A percentile compares a stretch with the other conserved stretches of the same genome.
phyloP scores from a whole-genome alignment of 2,888 invertebrate species.

The Nowickia ferox region DNA sequence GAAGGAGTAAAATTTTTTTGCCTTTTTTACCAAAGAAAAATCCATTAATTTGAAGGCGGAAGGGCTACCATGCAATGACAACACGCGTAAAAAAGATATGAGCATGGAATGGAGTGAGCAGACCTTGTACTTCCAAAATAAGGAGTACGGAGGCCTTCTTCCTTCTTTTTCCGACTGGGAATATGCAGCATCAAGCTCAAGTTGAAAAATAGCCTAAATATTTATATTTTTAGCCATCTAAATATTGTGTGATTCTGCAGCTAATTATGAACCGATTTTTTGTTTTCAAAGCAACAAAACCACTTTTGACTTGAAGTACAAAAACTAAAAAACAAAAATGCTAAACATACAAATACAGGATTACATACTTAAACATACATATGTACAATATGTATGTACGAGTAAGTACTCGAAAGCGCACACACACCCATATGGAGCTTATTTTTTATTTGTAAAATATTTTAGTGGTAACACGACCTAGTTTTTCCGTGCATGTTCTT shows the following conservation, averaged over 20 bases:
- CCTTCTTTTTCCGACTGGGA: neutral
- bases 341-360: constrained; percentile 23
- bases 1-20: neutral
- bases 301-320: constrained; percentile 57
- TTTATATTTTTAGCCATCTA: constrained; percentile 11
- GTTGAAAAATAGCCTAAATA: constrained; percentile 7
- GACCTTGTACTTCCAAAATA: too few species aligned
- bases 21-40: neutral
- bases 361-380: constrained; percentile 36
- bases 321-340: constrained; percentile 7
- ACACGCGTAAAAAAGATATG: too few species aligned
- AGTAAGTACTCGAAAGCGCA: constrained; percentile 15
- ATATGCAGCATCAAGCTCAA: neutral
- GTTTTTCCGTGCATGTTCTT: constrained; percentile 24
- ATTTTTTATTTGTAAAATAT: constrained; percentile 8
- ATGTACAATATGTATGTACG: too few species aligned
- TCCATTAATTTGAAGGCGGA: too few species aligned
- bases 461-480: constrained; percentile 68
- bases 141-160: too few species aligned
- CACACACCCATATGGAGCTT: neutral
- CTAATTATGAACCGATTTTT: constrained; percentile 61
- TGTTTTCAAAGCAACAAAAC: constrained; percentile 59
- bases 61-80: too few species aligned
- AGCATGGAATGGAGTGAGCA: too few species aligned
- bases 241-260: constrained; percentile 39